phyloP scores from a whole-genome alignment of 1,140 invertebrate genomes.

The Pogonognathellus flavescens region DNA sequence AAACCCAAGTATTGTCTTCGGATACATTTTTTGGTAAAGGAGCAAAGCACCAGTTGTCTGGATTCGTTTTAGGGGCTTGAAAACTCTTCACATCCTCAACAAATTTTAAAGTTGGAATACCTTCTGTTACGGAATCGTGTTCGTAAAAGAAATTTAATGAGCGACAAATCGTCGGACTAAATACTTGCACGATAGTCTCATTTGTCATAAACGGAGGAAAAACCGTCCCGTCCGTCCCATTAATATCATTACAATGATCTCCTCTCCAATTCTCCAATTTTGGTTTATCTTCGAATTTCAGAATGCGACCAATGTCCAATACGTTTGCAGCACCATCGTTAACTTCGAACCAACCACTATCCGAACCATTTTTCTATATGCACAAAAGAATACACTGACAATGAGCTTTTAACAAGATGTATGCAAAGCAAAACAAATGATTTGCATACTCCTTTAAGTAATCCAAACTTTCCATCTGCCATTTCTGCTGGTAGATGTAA shows the following conservation, averaged over 20 bases:
- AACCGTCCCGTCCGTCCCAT: conserved; percentile 77
- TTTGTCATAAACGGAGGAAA: conserved; percentile 35
- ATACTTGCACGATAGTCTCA: background rate
- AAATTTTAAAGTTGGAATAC: no score
- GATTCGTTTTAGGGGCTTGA: no score
- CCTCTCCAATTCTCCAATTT: conserved; percentile 67
- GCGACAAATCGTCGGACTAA: conserved; percentile 19
- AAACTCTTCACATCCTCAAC: no score
- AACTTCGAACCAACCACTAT: conserved; percentile 75
- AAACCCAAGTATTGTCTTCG: no score
- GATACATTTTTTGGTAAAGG: no score
- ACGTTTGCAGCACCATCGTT: conserved; percentile 78
- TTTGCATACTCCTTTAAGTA: no score
- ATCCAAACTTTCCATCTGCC: no score
- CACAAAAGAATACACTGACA: no score
- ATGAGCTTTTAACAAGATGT: no score
- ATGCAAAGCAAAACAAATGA: no score
- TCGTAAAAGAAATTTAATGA: background rate
- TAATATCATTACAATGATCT: conserved; percentile 76
- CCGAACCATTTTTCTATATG: conserved; percentile 75
- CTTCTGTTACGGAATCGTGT: background rate
- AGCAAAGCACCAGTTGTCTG: no score
- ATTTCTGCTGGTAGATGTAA: no score
- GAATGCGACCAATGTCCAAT: conserved; percentile 77
- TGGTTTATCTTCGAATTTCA: conserved; percentile 73